phyloP scores from a whole-genome alignment of 2,113 vertebrate genomes.

The Vicugna pacos region DNA sequence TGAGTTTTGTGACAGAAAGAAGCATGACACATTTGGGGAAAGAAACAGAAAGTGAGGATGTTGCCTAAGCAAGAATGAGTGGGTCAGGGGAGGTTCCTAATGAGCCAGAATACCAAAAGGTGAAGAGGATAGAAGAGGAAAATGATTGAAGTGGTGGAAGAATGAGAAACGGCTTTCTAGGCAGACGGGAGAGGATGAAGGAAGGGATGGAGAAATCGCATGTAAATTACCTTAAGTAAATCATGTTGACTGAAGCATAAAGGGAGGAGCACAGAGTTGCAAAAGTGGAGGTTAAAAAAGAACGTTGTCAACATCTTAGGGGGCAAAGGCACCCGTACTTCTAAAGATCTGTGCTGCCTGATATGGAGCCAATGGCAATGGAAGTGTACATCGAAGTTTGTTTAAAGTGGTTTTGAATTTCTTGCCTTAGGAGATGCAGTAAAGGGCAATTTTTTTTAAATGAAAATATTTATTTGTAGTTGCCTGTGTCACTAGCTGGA shows the following conservation, averaged over 20 bases:
- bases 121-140: background rate
- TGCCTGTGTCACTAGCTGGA: background rate
- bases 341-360: background rate
- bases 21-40: background rate
- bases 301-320: background rate
- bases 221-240: background rate
- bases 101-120: background rate
- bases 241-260: background rate
- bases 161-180: background rate
- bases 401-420: background rate
- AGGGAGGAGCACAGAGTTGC: background rate
- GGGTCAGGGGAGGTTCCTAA: background rate
- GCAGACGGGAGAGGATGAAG: background rate
- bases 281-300: background rate
- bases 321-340: background rate
- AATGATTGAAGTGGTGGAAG: background rate
- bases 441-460: background rate
- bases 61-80: background rate
- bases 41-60: background rate
- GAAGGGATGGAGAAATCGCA: background rate
- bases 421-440: background rate
- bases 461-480: background rate
- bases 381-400: background rate
- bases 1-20: background rate
- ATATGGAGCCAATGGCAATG: background rate